Evolutionary conservation across 1,140 invertebrate species (phyloP), one percentile per base, ranked within the genome.

Genomic region (Heliconius hewitsoni): DNA sequence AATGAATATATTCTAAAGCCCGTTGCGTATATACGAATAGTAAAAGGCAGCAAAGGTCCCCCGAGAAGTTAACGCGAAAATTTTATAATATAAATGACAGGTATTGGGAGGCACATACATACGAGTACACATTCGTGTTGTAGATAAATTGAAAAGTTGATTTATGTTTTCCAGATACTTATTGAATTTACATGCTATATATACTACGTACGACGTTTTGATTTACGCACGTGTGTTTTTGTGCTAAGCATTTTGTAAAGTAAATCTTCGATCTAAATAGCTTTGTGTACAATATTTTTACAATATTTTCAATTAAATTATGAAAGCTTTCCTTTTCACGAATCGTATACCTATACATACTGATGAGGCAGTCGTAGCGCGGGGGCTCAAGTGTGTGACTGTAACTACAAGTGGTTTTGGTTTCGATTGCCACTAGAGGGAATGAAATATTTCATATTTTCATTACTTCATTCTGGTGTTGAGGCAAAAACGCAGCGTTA

Each of bases 31-130:
- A 16, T 66, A 27, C 27, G 30, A 66, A 23, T 66, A 66, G 60
- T 75, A 66, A 75, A 66, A 75, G 74, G 74, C 60, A 75, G 27
- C 34, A 30, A 16, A 76, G 37, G 37, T 50, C 74, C 74, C 74
- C 18, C 30, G 74, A 46, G 74, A 37, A n/a, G 27, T 23, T 27
- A 27, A 39, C 30, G 57, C 74, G 74, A 76, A 76, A 70, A 76
- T 76, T 76, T 74, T 76, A 46, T 70, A 76, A 76, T 76, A 39
- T 76, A 76, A 76, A 76, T 76, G 60, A 76, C 74, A 75, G 34
- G 60, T 70, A 70, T 76, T 50, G 60, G 60, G 74, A 57, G 39
- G 42, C 42, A 76, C 42, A 76, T 39, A 76, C 34, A 37, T 8
- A 37, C 34, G 4, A 6, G 4, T 37, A 37, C 6, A 70, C 74